phyloP scores from a whole-genome alignment of 2,888 invertebrate species.

The Arctia plantaginis region DNA sequence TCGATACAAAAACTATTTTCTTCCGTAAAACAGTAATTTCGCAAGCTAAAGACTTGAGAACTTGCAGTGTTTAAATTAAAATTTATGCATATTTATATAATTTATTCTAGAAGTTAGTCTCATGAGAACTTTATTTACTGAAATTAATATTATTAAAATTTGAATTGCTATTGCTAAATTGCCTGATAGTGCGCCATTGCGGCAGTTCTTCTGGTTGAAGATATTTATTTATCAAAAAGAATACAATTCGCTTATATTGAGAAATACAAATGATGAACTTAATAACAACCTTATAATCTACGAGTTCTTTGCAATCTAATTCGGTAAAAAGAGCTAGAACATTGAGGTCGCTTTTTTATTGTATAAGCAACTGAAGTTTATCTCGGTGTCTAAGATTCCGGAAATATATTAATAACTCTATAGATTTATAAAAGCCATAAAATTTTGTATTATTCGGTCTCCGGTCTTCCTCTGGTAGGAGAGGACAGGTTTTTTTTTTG shows the following conservation, averaged over 20 bases:
- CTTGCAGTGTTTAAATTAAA: background rate
- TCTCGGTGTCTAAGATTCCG: background rate
- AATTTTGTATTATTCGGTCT: background rate
- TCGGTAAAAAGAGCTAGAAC: background rate
- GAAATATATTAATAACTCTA: background rate
- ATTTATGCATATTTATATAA: background rate
- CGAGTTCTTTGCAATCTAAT: background rate
- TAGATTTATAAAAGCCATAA: background rate
- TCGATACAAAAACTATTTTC: background rate
- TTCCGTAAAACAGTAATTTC: background rate
- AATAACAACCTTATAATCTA: too few relatives aligned
- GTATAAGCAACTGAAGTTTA: background rate
- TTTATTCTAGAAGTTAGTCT: background rate
- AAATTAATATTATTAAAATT: background rate
- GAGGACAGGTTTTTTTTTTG: background rate
- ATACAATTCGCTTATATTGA: too few relatives aligned
- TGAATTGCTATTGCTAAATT: background rate
- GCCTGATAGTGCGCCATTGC: too few relatives aligned
- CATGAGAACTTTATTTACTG: background rate
- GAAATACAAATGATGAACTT: too few relatives aligned
- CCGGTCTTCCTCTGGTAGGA: background rate
- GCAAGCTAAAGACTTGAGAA: background rate
- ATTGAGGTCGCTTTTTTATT: background rate
- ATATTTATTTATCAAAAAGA: too few relatives aligned
- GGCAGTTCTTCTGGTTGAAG: too few relatives aligned